Evolutionary conservation across 1,140 invertebrate species (phyloP).

Genomic region (Diploscapter pachys): DNA sequence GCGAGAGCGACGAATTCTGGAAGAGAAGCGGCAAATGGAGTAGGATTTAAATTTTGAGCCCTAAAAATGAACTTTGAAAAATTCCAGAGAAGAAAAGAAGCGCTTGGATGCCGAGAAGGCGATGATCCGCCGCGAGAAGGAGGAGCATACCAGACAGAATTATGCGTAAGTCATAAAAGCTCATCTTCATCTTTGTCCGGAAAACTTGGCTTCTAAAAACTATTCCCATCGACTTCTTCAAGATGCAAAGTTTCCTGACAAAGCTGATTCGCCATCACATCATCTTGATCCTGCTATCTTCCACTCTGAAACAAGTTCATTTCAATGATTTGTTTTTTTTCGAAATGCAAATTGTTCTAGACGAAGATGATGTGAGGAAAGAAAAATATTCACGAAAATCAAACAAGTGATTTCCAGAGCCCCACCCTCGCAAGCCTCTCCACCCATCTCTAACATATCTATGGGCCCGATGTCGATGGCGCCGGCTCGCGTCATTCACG

Average conservation of each 20-base stretch:
- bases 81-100: constrained; percentile 43
- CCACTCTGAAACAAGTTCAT: background rate
- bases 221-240: background rate
- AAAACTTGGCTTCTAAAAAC: background rate
- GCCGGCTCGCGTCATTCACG: constrained; percentile 1
- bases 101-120: constrained; percentile 46
- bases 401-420: constrained; percentile 12
- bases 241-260: too few species aligned
- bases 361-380: too few species aligned
- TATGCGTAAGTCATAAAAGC: too few species aligned
- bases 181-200: too few species aligned
- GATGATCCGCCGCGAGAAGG: constrained; percentile 19
- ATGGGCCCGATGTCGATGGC: background rate
- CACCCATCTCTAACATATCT: constrained; percentile 11
- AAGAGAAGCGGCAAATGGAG: constrained; percentile 40
- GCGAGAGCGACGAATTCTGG: constrained; percentile 42
- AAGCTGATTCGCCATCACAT: too few species aligned
- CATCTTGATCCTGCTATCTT: too few species aligned
- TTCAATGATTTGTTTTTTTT: background rate
- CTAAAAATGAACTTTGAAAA: too few species aligned
- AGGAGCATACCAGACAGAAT: too few species aligned
- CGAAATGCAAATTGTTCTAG: too few species aligned
- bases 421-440: constrained; percentile 10
- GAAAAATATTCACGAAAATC: background rate
- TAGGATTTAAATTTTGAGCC: too few species aligned